Evolutionary conservation across 92 coral and sea anemone genomes (phyloP), one percentile per base, ranked within the genome.

Genomic region (Micromussa lordhowensis): DNA sequence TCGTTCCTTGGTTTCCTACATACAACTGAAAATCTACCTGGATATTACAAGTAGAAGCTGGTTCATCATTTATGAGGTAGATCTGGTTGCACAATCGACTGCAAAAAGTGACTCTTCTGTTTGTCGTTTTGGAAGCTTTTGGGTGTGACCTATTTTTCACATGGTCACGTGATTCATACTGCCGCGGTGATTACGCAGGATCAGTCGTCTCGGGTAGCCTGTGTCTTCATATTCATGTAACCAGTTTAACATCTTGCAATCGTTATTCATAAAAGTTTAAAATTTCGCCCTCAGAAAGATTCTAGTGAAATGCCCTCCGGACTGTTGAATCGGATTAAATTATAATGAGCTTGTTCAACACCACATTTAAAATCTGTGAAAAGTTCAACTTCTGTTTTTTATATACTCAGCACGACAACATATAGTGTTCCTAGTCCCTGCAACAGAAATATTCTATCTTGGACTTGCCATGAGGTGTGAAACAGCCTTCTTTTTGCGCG

Each of bases 71-170:
- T 59, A 59, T 19, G 17, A 9, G 69, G 0, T 63, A 63, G 30
- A 72, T 15, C 49, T 29, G 77, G 24, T 31, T 30, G 5, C 26
- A 73, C 11, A 5, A 38, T 24, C n/a, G 54, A 18, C 24, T 74
- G 79, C 8, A 74, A 74, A 74, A n/a, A 24, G 54, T 74, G 3
- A 75, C 80, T 36, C 57, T 38, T 40, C 80, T 75, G 28, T 35
- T 36, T 35, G 17, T 70, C 21, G 29, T 36, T 29, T 38, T 17
- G 9, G 55, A 75, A 38, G 18, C 30, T 75, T 38, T 29, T 75
- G 28, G 1, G 13, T 49, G 8, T 2, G 66, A 21, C 28, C 22
- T 38, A 16, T 40, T 13, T 3, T 18, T 5, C 17, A 9, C 14
- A 78, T 40, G 82, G 5, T 78, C 14, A 3, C 32, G 29, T 36